These are phyloP conservation scores for Corydoras sp. DNA, from an alignment of 2,113 vertebrate genomes.

Conservation along the genomic window DNA sequence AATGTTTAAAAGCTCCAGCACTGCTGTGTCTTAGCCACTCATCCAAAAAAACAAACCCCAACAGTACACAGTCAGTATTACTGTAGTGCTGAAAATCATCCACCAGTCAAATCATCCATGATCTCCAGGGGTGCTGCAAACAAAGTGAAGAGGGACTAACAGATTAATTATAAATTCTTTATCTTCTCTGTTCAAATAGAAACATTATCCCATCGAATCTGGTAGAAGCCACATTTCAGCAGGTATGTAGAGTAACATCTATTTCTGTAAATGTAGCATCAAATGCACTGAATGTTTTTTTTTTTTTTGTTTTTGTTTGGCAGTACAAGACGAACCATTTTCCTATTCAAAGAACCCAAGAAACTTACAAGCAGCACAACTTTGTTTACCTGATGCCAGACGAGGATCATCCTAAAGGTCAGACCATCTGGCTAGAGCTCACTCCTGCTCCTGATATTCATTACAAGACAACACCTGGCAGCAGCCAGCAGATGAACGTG, in stretches of 20 bases:
- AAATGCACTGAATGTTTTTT: not conserved
- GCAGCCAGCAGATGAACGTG: conserved; percentile 84
- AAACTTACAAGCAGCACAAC: conserved; percentile 56
- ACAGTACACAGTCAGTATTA: too few relatives aligned
- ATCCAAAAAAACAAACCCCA: too few relatives aligned
- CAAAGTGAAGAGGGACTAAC: too few relatives aligned
- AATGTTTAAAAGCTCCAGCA: too few relatives aligned
- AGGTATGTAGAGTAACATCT: conserved; percentile 59
- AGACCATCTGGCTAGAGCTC: conserved; percentile 72
- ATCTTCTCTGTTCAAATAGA: conserved; percentile 53
- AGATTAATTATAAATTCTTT: not conserved
- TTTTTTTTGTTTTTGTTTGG: not conserved
- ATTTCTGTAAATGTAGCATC: not conserved
- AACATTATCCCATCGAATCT: conserved; percentile 89
- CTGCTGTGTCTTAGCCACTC: too few relatives aligned
- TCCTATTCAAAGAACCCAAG: conserved; percentile 59
- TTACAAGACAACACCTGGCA: conserved; percentile 76
- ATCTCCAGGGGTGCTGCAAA: too few relatives aligned
- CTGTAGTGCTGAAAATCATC: too few relatives aligned
- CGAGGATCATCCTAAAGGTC: conserved; percentile 62
- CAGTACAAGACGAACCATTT: conserved; percentile 80
- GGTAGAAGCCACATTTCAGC: conserved; percentile 83
- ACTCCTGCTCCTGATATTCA: conserved; percentile 70
- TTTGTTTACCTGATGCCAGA: conserved; percentile 77
- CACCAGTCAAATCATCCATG: too few relatives aligned